Percentiles rank a stretch among this genome's conserved stretches.
These are phyloP conservation scores for Oedothorax gibbosus DNA, from an alignment of 1,140 invertebrate genomes.

Conservation along the genomic window DNA sequence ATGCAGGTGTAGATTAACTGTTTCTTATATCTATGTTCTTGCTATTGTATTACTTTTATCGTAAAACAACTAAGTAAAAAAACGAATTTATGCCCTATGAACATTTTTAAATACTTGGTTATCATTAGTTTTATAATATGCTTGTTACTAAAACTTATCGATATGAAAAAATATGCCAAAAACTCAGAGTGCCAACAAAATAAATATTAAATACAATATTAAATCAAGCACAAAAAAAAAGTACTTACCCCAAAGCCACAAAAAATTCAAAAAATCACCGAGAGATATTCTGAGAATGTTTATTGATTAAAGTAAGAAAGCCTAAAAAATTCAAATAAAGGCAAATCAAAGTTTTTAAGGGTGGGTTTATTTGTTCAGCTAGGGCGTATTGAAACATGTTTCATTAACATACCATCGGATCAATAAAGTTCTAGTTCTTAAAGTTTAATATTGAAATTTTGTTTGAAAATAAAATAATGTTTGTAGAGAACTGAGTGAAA, in stretches of 20 bases:
- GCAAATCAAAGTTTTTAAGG: constrained; percentile 9
- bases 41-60: too few species aligned
- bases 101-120: too few species aligned
- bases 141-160: neutral
- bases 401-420: constrained; percentile 20
- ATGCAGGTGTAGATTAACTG: too few species aligned
- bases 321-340: constrained; percentile 9
- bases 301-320: constrained; percentile 16
- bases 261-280: neutral
- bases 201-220: neutral
- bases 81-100: too few species aligned
- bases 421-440: constrained; percentile 25
- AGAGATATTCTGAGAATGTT: neutral
- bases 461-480: neutral
- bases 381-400: neutral
- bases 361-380: neutral
- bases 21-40: too few species aligned
- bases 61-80: too few species aligned
- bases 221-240: too few species aligned
- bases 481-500: neutral
- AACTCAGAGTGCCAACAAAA: constrained; percentile 25
- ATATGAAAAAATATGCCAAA: constrained; percentile 7
- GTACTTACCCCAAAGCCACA: neutral
- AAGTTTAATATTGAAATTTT: constrained; percentile 19
- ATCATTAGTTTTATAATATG: too few species aligned